Percentiles rank a stretch among this genome's conserved stretches.
These are phyloP conservation scores for Eurypyga helias DNA, from an alignment of 2,113 vertebrate species.

Conservation along the genomic window DNA sequence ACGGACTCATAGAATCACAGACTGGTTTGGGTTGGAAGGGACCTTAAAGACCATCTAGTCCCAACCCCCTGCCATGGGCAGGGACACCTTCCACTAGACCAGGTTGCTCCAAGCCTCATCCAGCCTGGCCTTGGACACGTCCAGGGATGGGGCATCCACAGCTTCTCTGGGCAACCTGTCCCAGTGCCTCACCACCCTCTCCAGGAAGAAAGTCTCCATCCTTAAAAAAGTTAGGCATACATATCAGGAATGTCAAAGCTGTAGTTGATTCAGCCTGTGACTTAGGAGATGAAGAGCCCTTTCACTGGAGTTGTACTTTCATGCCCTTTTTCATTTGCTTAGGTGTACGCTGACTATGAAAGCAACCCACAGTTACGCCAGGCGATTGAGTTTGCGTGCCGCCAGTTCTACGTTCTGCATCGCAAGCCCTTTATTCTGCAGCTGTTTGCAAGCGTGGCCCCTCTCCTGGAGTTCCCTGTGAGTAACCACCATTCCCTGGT, in stretches of 20 bases:
- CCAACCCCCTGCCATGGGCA: too few species aligned
- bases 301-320: background rate
- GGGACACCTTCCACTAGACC: too few species aligned
- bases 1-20: too few species aligned
- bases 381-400: conserved; percentile 94
- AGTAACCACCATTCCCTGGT: conserved; percentile 37
- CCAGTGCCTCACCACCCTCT: too few species aligned
- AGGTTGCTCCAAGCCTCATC: too few species aligned
- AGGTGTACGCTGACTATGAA: conserved; percentile 97
- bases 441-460: conserved; percentile 96
- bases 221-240: background rate
- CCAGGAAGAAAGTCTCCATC: background rate
- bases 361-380: conserved; percentile 93
- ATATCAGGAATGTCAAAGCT: background rate
- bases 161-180: too few species aligned
- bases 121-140: too few species aligned
- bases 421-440: conserved; percentile 96
- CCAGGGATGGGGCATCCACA: too few species aligned
- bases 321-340: background rate
- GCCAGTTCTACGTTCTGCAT: conserved; percentile 97
- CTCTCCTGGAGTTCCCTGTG: conserved; percentile 94
- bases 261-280: accelerated
- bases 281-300: background rate
- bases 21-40: too few species aligned
- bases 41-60: too few species aligned